These are phyloP conservation scores for Atractosteus spatula DNA, from an alignment of 2,113 vertebrate genomes.

Conservation along the genomic window DNA sequence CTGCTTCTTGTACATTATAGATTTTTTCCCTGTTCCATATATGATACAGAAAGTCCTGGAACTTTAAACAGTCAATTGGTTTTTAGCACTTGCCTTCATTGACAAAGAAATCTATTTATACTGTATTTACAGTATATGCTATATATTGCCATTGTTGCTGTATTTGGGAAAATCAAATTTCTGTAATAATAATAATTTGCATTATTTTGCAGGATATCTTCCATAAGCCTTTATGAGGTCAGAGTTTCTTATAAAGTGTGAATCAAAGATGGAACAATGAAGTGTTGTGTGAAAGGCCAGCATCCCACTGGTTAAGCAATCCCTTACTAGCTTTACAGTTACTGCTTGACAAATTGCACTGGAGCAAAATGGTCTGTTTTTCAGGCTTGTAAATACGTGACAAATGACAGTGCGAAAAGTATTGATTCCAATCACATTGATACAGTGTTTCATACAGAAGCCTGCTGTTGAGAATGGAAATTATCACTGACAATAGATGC, in stretches of 20 bases:
- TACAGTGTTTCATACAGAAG: slow-evolving; percentile 88
- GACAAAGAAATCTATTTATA: too few relatives aligned
- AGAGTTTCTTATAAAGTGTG: slow-evolving; percentile 20
- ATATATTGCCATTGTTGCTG: too few relatives aligned
- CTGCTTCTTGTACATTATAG: too few relatives aligned
- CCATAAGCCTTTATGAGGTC: slow-evolving; percentile 2
- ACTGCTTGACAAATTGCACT: slow-evolving; percentile 88
- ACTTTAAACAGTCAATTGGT: too few relatives aligned
- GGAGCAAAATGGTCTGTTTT: slow-evolving; percentile 95
- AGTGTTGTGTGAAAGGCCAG: slow-evolving; percentile 17
- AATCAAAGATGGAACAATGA: slow-evolving; percentile 27
- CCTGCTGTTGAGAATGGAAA: slow-evolving; percentile 69
- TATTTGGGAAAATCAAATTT: too few relatives aligned
- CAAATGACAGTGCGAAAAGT: slow-evolving; percentile 94
- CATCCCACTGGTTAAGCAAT: slow-evolving; percentile 31
- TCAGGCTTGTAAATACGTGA: slow-evolving; percentile 99
- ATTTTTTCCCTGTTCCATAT: too few relatives aligned
- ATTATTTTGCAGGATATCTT: too few relatives aligned
- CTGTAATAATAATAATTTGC: too few relatives aligned
- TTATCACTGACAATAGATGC: slow-evolving; percentile 65
- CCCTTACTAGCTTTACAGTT: neutral
- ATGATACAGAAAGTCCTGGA: too few relatives aligned
- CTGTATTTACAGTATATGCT: too few relatives aligned
- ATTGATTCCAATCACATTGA: slow-evolving; percentile 95
- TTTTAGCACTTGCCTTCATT: too few relatives aligned